phyloP scores from a whole-genome alignment of 1,140 invertebrate species.

The Aphelenchoides fujianensis region DNA sequence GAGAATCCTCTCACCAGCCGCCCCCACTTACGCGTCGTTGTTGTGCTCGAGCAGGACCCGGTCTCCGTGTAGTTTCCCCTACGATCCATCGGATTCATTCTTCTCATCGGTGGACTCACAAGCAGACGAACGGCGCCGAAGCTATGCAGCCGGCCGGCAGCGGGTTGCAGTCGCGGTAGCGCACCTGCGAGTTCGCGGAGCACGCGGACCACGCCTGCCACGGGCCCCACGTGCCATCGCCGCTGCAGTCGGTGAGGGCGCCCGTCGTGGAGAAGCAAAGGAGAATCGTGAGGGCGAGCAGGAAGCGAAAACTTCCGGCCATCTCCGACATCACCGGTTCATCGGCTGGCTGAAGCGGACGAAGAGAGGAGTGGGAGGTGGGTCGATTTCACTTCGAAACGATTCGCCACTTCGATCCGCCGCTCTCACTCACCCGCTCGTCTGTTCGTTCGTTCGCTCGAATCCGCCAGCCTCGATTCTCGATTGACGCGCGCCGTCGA shows the following conservation, averaged over 20 bases:
- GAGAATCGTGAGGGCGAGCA: background rate
- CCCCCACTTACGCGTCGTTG: background rate
- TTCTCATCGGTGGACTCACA: conserved; percentile 4
- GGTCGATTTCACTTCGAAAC: too few species aligned
- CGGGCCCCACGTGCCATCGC: background rate
- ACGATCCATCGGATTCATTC: background rate
- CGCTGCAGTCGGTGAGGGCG: background rate
- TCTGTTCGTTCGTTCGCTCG: too few species aligned
- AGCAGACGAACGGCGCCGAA: background rate
- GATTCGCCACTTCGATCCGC: too few species aligned
- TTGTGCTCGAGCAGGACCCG: background rate
- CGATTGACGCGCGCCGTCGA: background rate
- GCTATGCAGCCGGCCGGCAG: background rate
- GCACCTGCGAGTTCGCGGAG: background rate
- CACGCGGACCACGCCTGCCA: background rate
- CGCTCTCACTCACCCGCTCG: too few species aligned
- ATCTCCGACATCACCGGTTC: too few species aligned
- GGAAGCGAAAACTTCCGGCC: background rate
- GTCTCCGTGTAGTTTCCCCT: conserved; percentile 2
- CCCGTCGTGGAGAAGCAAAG: background rate
- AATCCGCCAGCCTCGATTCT: background rate
- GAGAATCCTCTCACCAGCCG: background rate
- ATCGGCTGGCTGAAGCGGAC: too few species aligned
- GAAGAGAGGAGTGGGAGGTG: too few species aligned
- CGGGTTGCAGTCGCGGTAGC: conserved; percentile 3